Percentiles rank a stretch among this genome's conserved stretches.
Evolutionary conservation across 2,888 invertebrate genomes (phyloP).

Genomic region (Deladenus siricidicola): DNA sequence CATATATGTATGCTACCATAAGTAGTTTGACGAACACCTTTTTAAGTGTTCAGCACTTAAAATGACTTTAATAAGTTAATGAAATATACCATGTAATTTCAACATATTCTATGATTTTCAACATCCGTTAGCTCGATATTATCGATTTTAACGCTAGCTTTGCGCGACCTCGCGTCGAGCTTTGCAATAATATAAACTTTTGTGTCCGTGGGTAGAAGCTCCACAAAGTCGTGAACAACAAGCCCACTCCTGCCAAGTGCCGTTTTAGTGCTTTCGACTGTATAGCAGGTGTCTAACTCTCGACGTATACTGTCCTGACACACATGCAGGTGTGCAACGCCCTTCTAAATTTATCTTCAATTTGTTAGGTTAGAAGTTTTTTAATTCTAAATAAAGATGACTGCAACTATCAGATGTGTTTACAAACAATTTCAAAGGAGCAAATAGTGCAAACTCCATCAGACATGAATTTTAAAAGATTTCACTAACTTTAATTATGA

Average conservation of each 20-base stretch:
- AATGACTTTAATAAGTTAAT: no score
- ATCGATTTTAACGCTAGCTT: conserved; percentile 32
- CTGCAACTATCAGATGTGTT: no score
- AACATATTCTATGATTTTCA: conserved; percentile 33
- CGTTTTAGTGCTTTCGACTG: conserved; percentile 11
- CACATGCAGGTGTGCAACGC: conserved; percentile 43
- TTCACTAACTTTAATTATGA: conserved; percentile 35
- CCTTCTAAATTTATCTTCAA: conserved; percentile 24
- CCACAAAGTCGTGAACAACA: conserved; percentile 20
- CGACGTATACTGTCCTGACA: conserved; percentile 50
- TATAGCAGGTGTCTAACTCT: conserved; percentile 49
- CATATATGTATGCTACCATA: no score
- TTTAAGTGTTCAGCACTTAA: no score
- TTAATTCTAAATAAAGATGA: background rate
- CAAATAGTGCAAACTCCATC: no score
- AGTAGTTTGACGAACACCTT: no score
- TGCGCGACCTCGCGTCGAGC: conserved; percentile 24
- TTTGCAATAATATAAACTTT: conserved; percentile 43
- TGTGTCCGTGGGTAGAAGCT: conserved; percentile 48
- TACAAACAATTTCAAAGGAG: no score
- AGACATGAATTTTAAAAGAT: no score
- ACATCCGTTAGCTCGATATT: conserved; percentile 30
- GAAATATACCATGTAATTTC: no score
- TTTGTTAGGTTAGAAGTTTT: background rate
- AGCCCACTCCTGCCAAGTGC: conserved; percentile 3